A percentile compares a stretch with the other conserved stretches of the same genome.
Conservation (phyloP, 2,113 vertebrate genomes). For the Notechis scutatus region DNA sequence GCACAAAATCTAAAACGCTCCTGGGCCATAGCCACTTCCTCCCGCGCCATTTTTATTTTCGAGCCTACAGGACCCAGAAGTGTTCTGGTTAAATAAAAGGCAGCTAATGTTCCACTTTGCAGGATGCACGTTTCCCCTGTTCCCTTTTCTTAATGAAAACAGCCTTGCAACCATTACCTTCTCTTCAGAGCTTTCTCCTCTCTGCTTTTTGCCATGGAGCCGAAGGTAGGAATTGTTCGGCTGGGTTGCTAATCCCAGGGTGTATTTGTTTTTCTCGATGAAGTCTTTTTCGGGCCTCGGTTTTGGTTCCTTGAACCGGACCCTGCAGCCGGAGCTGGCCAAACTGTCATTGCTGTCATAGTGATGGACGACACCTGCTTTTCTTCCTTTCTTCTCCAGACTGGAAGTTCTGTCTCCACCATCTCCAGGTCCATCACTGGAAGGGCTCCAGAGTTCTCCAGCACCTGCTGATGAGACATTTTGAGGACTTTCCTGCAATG, state of each 20-base stretch:
- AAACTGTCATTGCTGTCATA: constrained; percentile 29
- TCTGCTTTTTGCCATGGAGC: constrained; percentile 67
- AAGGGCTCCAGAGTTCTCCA: constrained; percentile 35
- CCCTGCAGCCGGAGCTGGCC: constrained; percentile 6
- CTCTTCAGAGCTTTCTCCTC: constrained; percentile 33
- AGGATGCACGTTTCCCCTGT: background rate
- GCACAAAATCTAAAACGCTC: background rate
- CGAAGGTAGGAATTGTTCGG: constrained; percentile 76
- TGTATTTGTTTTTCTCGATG: constrained; percentile 81
- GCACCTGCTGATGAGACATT: background rate
- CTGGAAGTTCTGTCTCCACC: background rate
- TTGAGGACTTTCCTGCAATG: constrained; percentile 24
- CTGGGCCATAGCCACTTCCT: background rate
- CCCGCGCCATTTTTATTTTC: background rate
- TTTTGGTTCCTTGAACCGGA: background rate
- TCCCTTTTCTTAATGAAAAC: background rate
- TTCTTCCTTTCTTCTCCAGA: background rate
- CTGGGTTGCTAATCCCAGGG: constrained; percentile 72
- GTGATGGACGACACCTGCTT: background rate
- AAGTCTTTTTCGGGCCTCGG: constrained; percentile 67
- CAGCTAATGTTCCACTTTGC: background rate
- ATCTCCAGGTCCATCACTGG: background rate
- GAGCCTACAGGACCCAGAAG: background rate
- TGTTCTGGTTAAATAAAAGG: background rate
- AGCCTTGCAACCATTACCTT: constrained; percentile 66